Evolutionary conservation across 2,888 invertebrate species (phyloP), one percentile per base, ranked within the genome.

Genomic region (Stenoptilia bipunctidactyla): DNA sequence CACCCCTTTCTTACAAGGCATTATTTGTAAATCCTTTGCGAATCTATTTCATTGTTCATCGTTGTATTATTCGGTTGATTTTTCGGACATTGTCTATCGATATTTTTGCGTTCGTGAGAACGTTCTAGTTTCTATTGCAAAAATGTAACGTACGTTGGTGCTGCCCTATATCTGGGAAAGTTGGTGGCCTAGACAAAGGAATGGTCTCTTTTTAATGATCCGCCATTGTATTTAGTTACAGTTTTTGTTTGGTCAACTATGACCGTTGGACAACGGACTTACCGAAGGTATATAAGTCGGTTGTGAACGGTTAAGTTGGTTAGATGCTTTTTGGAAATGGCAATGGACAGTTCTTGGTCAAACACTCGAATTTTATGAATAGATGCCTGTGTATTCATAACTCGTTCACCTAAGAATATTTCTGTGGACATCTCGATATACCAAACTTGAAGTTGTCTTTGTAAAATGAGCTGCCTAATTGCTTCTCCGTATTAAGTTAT

Each of bases 1-100:
- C 57, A 76, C 71, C 82, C 82, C 62, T 80, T 82, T 74, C 76
- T 77, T 76, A 72, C 72, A 76, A 69, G 65, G 61, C 61, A 85
- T 85, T 85, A 85, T 85, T 85, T 82, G 85, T 80, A 80, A 77
- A 77, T 77, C 85, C 83, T 84, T 80, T 76, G 85, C 85, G 85
- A 85, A 85, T 84, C 85, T 85, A 85, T 85, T 84, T 58, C 51
- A 69, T 80, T 80, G 76, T 82, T 56, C 60, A 51, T 56, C 56
- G 47, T 57, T 20, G 71, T 58, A 70, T 75, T 75, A 68, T 30
- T 34, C 34, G 14, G 8, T 8, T 34, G 62, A 50, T 60, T 57
- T 53, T 56, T 68, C 56, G 70, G 66, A 66, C 68, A 65, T 66
- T 64, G 71, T 69, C 67, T 74, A 74, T 73, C 56, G 62, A 67